phyloP scores from a whole-genome alignment of 2,888 invertebrate species.

The Drosophila infuscata region DNA sequence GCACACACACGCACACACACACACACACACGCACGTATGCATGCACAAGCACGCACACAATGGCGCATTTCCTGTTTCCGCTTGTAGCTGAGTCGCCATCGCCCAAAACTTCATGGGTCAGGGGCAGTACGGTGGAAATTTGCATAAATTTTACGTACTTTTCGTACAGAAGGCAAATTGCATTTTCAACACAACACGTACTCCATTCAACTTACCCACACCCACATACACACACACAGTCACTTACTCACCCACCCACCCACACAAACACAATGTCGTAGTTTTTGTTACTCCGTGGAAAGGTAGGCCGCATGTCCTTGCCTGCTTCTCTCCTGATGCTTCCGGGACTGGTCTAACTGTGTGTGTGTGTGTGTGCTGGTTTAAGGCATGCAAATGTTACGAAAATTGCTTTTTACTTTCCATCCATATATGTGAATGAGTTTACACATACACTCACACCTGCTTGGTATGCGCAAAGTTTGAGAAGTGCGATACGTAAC shows the following conservation, averaged over 20 bases:
- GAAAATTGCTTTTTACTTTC: slow-evolving; percentile 79
- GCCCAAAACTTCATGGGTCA: slow-evolving; percentile 41
- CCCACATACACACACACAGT: slow-evolving; percentile 15
- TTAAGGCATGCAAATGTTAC: slow-evolving; percentile 80
- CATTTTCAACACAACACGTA: slow-evolving; percentile 80
- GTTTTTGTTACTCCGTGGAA: slow-evolving; percentile 56
- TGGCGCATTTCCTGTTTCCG: slow-evolving; percentile 78
- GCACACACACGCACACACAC: slow-evolving; percentile 17
- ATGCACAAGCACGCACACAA: slow-evolving; percentile 46
- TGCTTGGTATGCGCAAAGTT: slow-evolving; percentile 38
- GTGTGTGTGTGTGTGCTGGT: slow-evolving; percentile 64
- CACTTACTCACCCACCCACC: not conserved
- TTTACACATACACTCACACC: slow-evolving; percentile 34
- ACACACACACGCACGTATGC: slow-evolving; percentile 18
- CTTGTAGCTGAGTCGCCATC: slow-evolving; percentile 62
- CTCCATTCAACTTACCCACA: slow-evolving; percentile 71
- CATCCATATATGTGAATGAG: slow-evolving; percentile 69
- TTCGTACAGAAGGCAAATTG: slow-evolving; percentile 79
- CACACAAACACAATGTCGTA: slow-evolving; percentile 42
- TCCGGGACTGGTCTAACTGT: slow-evolving; percentile 2
- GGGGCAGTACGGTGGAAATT: slow-evolving; percentile 62
- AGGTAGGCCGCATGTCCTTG: slow-evolving; percentile 73
- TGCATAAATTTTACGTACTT: slow-evolving; percentile 79
- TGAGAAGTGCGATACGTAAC: slow-evolving; percentile 21
- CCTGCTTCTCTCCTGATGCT: slow-evolving; percentile 14